phyloP scores from a whole-genome alignment of 2,113 vertebrate species.

The Ovibos moschatus region DNA sequence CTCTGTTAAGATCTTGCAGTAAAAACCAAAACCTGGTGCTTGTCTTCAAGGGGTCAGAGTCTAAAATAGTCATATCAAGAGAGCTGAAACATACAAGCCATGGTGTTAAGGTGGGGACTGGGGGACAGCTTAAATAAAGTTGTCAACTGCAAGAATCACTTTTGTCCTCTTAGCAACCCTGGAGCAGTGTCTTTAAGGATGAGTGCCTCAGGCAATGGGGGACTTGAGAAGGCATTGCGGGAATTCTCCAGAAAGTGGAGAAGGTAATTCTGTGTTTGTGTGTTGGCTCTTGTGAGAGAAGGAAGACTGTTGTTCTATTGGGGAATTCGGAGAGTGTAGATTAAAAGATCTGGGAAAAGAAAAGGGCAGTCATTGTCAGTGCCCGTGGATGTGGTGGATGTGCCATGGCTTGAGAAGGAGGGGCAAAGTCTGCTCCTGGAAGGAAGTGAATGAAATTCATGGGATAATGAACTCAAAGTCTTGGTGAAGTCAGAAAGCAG shows the following conservation, averaged over 20 bases:
- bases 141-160: neutral
- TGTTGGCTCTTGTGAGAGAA: neutral
- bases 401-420: neutral
- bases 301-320: neutral
- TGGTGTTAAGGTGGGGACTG: neutral
- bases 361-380: neutral
- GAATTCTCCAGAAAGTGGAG: neutral
- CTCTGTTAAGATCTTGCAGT: neutral
- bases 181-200: neutral
- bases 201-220: neutral
- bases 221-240: neutral
- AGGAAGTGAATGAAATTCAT: neutral
- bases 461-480: neutral
- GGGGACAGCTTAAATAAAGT: neutral
- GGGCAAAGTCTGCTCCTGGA: neutral
- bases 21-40: neutral
- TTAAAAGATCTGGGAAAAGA: neutral
- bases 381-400: neutral
- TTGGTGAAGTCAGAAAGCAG: neutral
- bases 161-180: neutral
- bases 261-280: neutral
- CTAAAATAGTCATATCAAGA: neutral
- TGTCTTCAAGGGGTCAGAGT: neutral
- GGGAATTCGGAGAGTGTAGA: neutral
- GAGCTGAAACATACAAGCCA: neutral